phyloP scores from a whole-genome alignment of 2,113 vertebrate species.

The Panthera uncia region DNA sequence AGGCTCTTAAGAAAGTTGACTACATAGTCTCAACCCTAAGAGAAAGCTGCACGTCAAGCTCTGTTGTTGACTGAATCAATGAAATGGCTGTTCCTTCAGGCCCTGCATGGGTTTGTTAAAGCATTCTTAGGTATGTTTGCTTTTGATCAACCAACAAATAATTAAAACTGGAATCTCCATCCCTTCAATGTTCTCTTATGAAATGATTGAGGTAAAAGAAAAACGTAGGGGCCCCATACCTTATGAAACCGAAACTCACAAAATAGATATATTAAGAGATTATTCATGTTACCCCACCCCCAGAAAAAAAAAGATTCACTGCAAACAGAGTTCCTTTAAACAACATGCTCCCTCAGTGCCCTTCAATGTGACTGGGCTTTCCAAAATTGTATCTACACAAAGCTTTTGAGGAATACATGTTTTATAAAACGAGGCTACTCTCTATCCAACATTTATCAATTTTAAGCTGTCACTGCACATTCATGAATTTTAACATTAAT shows the following conservation, averaged over 20 bases:
- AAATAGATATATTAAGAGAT: not conserved
- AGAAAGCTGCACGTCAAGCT: not conserved
- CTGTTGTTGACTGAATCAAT: not conserved
- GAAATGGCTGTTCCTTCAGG: constrained; percentile 36
- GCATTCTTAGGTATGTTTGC: not conserved
- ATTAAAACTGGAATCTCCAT: constrained; percentile 4
- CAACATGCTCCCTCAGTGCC: constrained; percentile 39
- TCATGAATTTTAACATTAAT: constrained; percentile 30
- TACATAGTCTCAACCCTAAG: not conserved
- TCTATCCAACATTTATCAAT: constrained; percentile 5
- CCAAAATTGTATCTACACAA: constrained; percentile 47
- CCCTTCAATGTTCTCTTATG: not conserved
- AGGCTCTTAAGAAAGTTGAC: constrained; percentile 37
- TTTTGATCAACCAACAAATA: constrained; percentile 38
- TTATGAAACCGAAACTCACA: constrained; percentile 26
- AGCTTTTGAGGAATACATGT: constrained; percentile 54
- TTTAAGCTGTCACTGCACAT: not conserved
- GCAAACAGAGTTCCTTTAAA: constrained; percentile 45
- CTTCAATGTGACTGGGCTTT: constrained; percentile 69
- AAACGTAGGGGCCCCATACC: not conserved
- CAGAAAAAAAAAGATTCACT: not conserved
- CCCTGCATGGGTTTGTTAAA: not conserved
- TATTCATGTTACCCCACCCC: not conserved
- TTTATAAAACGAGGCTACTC: constrained; percentile 45
- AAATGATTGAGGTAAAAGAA: not conserved